Evolutionary conservation across 35 echinoderm and acorn worm species (phyloP).

Genomic region (Heliocidaris tuberculata): DNA sequence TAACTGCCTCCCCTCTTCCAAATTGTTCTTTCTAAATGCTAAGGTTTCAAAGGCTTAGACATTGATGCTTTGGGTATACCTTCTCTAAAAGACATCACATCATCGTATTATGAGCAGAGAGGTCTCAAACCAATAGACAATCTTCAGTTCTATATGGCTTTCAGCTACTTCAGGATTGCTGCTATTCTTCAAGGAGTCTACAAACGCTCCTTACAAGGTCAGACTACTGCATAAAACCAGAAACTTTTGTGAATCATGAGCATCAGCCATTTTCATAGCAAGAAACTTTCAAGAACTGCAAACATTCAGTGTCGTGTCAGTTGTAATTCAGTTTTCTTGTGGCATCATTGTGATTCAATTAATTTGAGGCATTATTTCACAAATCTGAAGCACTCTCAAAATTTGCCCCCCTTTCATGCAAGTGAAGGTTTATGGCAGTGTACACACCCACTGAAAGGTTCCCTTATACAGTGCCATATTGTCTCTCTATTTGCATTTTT

Average conservation of each 20-base stretch:
- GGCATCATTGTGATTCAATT: not conserved
- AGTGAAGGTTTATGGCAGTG: no score
- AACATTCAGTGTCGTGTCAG: no score
- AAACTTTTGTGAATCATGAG: no score
- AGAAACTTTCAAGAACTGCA: not conserved
- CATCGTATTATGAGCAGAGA: slow-evolving; percentile 70
- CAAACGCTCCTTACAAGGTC: slow-evolving; percentile 92
- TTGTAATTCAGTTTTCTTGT: not conserved
- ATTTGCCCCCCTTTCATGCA: no score
- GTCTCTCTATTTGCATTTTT: no score
- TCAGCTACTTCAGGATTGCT: slow-evolving; percentile 91
- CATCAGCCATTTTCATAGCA: no score
- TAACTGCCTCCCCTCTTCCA: not conserved
- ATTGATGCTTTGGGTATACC: slow-evolving; percentile 77
- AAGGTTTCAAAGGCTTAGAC: slow-evolving; percentile 76
- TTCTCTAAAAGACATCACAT: slow-evolving; percentile 60
- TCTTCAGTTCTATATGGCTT: slow-evolving; percentile 91
- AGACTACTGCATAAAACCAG: not conserved
- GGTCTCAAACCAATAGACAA: slow-evolving; percentile 73
- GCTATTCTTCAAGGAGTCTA: slow-evolving; percentile 95
- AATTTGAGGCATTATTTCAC: no score
- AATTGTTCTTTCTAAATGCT: not conserved
- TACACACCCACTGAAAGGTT: no score
- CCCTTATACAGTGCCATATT: no score
- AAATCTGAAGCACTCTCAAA: not conserved